phyloP scores from a whole-genome alignment of 2,797 vertebrate genomes.

The Pipistrellus pygmaeus region DNA sequence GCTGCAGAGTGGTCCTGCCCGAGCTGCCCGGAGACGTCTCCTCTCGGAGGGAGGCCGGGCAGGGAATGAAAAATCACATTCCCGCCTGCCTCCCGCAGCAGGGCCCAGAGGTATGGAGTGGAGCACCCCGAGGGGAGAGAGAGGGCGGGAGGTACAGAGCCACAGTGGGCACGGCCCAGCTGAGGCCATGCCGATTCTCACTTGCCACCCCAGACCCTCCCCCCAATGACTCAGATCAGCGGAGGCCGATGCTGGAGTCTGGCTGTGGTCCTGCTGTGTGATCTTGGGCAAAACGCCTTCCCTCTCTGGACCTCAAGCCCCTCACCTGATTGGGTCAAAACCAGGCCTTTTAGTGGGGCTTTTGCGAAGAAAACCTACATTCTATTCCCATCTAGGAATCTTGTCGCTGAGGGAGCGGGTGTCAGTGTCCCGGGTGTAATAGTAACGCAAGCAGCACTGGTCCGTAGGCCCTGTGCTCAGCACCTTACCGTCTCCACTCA shows the following conservation, averaged over 20 bases:
- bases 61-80: background rate
- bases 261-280: background rate
- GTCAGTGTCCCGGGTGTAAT: accelerated
- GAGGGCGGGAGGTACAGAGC: accelerated
- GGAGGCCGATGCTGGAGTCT: background rate
- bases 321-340: background rate
- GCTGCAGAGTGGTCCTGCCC: background rate
- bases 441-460: accelerated
- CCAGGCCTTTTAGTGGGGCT: background rate
- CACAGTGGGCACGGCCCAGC: background rate
- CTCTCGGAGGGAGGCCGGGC: background rate
- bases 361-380: background rate
- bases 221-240: background rate
- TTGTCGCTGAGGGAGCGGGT: background rate
- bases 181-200: background rate
- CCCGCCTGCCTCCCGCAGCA: background rate
- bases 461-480: accelerated
- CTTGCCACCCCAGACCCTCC: background rate
- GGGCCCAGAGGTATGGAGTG: accelerated
- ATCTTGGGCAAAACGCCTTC: background rate
- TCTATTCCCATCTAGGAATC: background rate
- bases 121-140: background rate
- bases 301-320: background rate
- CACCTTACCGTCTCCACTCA: accelerated
- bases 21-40: constrained; percentile 12